Base-by-base conservation (phyloP, 2,888 invertebrate species). In the Tipula confusa region DNA sequence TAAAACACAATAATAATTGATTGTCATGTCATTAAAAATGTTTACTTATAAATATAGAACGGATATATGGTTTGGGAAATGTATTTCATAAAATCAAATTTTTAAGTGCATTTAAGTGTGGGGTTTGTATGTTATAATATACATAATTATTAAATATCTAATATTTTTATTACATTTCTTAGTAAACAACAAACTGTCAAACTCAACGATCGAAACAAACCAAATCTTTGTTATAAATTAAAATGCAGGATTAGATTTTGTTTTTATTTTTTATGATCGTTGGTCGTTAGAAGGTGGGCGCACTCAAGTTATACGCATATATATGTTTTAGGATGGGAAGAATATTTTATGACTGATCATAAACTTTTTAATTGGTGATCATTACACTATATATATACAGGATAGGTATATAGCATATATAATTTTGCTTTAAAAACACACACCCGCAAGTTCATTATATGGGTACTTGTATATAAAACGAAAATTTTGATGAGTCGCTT, bases 11-110 rank as follows among this genome's bases (percentile, higher is more conserved):
- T 64, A 33, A 33, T 33, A 64, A 64, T 64, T 64, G 64, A 24
- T 64, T 64, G 64, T 64, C 64, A 64, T 64, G 64, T 64, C 64
- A 64, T 64, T 64, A 64, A 64, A 64, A 24, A 64, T 64, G 64
- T 64, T 64, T 64, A 64, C 24, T 1, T 43, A 38, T 11, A 38
- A n/a, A 43, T 31, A 3, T 13, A 7, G 64, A 64, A 64, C 24
- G 64, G 64, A 24, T 18, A 24, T 24, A 24, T 64, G 24, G 64
- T 13, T 64, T 64, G 24, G 64, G 64, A 64, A 64, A 64, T 64
- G 18, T 64, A 64, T 64, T 64, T 64, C 24, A 64, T 64, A 11
- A 24, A 64, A 24, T 24, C 9, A 64, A 64, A 64, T 24, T 64
- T 24, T 64, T 64, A 64, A 64, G 64, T 64, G 64, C 64, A 64